Evolutionary conservation across 2,113 vertebrate species (phyloP).

Genomic region (Phyllopteryx taeniolatus): DNA sequence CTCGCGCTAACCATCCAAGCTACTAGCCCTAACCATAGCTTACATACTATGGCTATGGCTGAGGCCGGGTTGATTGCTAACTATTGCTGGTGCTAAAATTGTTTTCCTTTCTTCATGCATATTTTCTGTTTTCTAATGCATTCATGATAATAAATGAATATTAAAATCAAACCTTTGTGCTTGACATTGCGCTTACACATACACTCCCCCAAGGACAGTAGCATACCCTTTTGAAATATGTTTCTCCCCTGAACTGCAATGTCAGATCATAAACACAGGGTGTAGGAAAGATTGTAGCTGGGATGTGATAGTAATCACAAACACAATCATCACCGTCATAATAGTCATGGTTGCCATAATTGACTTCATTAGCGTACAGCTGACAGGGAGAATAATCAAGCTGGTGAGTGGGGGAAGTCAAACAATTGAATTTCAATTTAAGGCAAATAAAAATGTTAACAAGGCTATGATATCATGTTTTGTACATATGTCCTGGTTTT

Average conservation of each 20-base stretch:
- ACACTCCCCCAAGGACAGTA: neutral
- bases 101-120: too few relatives aligned
- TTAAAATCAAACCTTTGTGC: neutral
- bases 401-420: constrained; percentile 16
- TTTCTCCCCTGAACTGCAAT: constrained; percentile 5
- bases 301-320: constrained; percentile 43
- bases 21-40: too few relatives aligned
- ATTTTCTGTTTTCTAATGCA: neutral
- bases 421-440: too few relatives aligned
- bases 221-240: neutral
- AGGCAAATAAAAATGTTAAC: too few relatives aligned
- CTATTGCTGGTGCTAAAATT: too few relatives aligned
- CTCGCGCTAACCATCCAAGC: too few relatives aligned
- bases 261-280: neutral
- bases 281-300: constrained; percentile 16
- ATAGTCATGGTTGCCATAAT: constrained; percentile 53
- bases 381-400: constrained; percentile 45
- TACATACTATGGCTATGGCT: too few relatives aligned
- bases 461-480: too few relatives aligned
- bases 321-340: constrained; percentile 51
- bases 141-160: neutral
- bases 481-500: too few relatives aligned
- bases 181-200: neutral
- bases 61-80: too few relatives aligned
- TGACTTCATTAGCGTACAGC: constrained; percentile 45